Evolutionary conservation across 2,888 invertebrate species (phyloP).

Genomic region (Drosophila emarginata): DNA sequence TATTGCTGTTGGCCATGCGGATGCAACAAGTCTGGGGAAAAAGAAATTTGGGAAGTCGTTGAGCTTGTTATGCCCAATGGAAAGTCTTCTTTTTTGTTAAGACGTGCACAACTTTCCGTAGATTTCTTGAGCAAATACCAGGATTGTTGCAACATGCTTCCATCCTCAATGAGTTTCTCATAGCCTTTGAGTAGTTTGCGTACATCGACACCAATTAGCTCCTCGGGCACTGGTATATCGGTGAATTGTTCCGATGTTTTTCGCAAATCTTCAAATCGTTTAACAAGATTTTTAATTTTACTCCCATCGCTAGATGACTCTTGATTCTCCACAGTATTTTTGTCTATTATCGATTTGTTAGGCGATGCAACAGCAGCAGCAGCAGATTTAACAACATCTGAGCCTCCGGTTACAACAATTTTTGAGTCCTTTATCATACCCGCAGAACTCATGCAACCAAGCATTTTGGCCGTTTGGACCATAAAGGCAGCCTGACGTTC

Average conservation of each 20-base stretch:
- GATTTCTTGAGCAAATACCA: constrained; percentile 53
- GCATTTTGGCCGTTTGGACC: constrained; percentile 54
- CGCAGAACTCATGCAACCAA: constrained; percentile 37
- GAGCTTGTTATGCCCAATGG: neutral
- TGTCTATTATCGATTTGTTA: neutral
- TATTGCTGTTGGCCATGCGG: neutral
- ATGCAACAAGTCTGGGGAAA: constrained; percentile 3
- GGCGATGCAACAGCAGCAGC: neutral
- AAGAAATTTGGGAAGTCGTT: neutral
- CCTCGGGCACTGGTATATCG: constrained; percentile 54
- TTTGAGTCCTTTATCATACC: neutral
- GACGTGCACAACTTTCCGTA: constrained; percentile 55
- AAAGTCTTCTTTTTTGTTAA: constrained; percentile 21
- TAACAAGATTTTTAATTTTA: constrained; percentile 51
- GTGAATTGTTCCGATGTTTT: constrained; percentile 53
- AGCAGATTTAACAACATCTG: neutral
- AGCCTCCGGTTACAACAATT: neutral
- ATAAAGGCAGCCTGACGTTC: constrained; percentile 57
- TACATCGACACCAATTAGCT: constrained; percentile 57
- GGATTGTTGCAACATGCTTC: constrained; percentile 47
- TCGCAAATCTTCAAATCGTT: constrained; percentile 59
- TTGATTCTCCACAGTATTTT: neutral
- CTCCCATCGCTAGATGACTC: constrained; percentile 9
- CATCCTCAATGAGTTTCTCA: constrained; percentile 57
- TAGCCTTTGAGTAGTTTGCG: constrained; percentile 53